Conservation (phyloP, 2,797 vertebrate species). For the Fistularia tabacaria region DNA sequence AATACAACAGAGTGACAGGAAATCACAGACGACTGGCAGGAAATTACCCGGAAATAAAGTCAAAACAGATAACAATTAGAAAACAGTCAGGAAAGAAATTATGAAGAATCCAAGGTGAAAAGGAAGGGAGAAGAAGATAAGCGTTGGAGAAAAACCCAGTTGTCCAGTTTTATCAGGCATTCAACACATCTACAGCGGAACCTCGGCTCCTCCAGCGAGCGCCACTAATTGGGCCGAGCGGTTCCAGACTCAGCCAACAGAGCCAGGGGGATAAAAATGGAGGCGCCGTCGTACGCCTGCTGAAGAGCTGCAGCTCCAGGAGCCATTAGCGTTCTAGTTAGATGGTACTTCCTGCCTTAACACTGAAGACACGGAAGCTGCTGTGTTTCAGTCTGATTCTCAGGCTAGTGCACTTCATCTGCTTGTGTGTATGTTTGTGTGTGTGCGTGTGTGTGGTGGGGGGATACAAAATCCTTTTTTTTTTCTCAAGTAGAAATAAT, state of each 20-base stretch:
- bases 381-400: constrained; percentile 50
- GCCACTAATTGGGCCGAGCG: constrained; percentile 59
- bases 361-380: constrained; percentile 50
- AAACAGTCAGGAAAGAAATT: too few relatives aligned
- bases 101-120: too few relatives aligned
- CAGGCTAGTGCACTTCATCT: neutral
- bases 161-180: constrained; percentile 44
- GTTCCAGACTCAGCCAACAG: constrained; percentile 32
- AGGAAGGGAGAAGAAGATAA: too few relatives aligned
- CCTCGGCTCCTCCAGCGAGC: constrained; percentile 33
- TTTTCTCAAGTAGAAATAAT: too few relatives aligned
- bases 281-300: constrained; percentile 34
- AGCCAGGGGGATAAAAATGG: neutral
- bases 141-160: constrained; percentile 16
- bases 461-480: too few relatives aligned
- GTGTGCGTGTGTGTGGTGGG: too few relatives aligned
- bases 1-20: too few relatives aligned
- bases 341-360: constrained; percentile 46
- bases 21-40: too few relatives aligned
- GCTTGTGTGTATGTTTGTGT: too few relatives aligned
- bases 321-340: constrained; percentile 43
- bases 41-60: too few relatives aligned
- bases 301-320: constrained; percentile 47
- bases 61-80: too few relatives aligned
- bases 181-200: constrained; percentile 38